Evolutionary conservation across 2,797 vertebrate genomes (phyloP).

Genomic region (Microctenopoma lineatum): DNA sequence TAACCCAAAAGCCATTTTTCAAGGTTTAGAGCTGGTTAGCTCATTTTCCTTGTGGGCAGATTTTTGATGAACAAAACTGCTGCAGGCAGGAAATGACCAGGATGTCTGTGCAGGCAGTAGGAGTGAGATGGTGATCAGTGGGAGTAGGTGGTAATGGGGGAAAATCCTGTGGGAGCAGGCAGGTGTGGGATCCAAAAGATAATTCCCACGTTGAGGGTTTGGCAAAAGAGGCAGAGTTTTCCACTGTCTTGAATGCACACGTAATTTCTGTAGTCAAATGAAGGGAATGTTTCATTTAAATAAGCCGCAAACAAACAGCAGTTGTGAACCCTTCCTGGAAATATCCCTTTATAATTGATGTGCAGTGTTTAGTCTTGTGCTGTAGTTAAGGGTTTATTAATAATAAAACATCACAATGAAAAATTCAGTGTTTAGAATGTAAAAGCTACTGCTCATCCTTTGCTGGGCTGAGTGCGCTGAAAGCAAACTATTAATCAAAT

Average conservation of each 20-base stretch:
- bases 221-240: background rate
- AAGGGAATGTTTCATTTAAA: conserved; percentile 5
- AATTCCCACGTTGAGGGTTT: conserved; percentile 24
- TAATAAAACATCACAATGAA: background rate
- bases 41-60: conserved; percentile 22
- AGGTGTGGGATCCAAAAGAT: conserved; percentile 30
- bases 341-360: background rate
- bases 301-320: background rate
- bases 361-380: background rate
- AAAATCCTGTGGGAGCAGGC: conserved; percentile 44
- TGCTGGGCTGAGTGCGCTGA: background rate
- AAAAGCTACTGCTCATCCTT: background rate
- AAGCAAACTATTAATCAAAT: background rate
- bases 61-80: conserved; percentile 37
- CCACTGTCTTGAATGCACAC: background rate
- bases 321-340: conserved; percentile 2
- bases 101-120: conserved; percentile 40
- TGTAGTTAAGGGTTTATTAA: background rate
- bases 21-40: background rate
- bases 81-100: conserved; percentile 42
- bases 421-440: background rate
- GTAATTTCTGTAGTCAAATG: conserved; percentile 6
- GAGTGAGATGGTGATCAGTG: conserved; percentile 35
- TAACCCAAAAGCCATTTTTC: background rate
- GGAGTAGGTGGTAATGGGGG: conserved; percentile 41